phyloP scores from a whole-genome alignment of 2,888 invertebrate species.

The Loripinus fragilis region DNA sequence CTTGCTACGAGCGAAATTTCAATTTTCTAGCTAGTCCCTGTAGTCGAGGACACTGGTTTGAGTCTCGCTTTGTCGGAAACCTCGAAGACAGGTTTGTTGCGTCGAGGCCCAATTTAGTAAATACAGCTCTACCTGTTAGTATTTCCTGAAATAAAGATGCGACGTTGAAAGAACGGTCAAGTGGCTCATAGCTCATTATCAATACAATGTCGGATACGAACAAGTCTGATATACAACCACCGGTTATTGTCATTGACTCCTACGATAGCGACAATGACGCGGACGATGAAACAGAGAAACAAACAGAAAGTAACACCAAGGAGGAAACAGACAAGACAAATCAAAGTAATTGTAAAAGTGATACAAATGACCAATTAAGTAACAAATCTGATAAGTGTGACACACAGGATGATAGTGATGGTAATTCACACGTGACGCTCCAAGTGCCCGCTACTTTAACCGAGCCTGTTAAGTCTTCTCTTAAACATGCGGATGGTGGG shows the following conservation, averaged over 20 bases:
- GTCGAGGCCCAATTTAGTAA: too few species aligned
- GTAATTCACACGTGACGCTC: neutral
- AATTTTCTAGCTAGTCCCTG: too few species aligned
- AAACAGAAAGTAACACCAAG: neutral
- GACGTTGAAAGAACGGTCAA: too few species aligned
- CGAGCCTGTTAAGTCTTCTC: neutral
- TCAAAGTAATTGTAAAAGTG: neutral
- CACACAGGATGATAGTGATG: neutral
- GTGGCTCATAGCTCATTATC: neutral
- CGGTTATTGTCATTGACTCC: conserved; percentile 1
- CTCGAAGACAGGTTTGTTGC: too few species aligned
- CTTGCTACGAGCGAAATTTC: too few species aligned
- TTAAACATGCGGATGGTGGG: neutral
- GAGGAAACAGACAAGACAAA: neutral
- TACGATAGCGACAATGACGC: neutral
- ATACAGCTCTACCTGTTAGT: too few species aligned
- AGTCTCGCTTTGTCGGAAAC: too few species aligned
- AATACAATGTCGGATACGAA: neutral
- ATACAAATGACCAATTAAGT: neutral
- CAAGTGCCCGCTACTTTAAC: neutral
- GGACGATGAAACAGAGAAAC: neutral
- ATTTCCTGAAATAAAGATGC: too few species aligned
- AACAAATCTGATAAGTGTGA: neutral
- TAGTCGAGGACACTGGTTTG: too few species aligned
- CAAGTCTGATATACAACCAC: neutral